Evolutionary conservation across 2,113 vertebrate species (phyloP), one percentile per base, ranked within the genome.

Genomic region (Cyanistes caeruleus): DNA sequence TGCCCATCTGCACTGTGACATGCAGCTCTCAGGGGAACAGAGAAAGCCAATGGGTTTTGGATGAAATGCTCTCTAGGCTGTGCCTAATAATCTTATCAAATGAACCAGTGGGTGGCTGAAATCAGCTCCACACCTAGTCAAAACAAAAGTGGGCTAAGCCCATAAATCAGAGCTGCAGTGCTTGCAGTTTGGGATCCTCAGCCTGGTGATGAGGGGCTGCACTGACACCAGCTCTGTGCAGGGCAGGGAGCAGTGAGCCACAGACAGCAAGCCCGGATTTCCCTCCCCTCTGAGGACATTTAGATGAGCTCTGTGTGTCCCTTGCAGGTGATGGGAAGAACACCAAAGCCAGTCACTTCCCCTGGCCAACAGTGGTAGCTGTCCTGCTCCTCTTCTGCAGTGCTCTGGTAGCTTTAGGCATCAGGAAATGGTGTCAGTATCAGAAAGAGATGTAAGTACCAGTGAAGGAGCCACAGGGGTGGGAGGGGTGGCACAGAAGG

Each of bases 391-490:
- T 97, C 56, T 60, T 89, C 90, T 98, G 96, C 64, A 22, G 73
- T 4, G 6, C 67, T 30, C 37, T 97, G 4, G 80, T 98, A 77
- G 88, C 60, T 52, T 46, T 97, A 58, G 97, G 92, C 70, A 64
- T 98, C 81, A 97, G 96, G 89, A 98, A 97, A 88, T 97, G 97
- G 97, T 98, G 95, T 52, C 98, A 96, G 11, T 97, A 98, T 72
- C 97, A 97, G 84, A 97, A 95, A 43, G 96, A 98, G 95, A 98
- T 98, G 97, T 98, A 89, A 98, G 98, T 97, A 94, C 56, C 3
- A 18, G 4, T 21, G 41, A 63, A 41, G 37, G 63, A 84, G 25
- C 30, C 0, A 3, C 25, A 25, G 41, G 27, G 33, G 18, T 1
- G 6, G 64, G 39, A 73, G 28, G 35, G 15, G 17, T 43, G 60